Conservation (phyloP, 1,140 invertebrate genomes). For the Polyergus mexicanus region DNA sequence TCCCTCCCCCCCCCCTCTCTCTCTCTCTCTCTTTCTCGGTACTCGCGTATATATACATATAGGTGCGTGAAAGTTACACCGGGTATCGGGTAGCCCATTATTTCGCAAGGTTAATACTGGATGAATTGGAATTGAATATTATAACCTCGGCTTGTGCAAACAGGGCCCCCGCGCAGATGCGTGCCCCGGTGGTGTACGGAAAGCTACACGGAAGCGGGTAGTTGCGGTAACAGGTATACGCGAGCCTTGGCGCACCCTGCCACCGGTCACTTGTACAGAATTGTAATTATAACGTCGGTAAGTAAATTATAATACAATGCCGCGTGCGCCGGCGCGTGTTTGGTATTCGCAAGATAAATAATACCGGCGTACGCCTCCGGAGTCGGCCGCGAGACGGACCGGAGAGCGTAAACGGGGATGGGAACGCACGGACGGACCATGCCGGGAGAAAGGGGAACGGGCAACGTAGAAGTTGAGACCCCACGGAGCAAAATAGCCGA, state of each 20-base stretch:
- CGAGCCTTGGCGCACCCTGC: constrained; percentile 61
- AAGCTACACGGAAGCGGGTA: constrained; percentile 57
- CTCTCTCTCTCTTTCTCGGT: constrained; percentile 16
- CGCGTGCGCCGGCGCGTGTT: constrained; percentile 77
- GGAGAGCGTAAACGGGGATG: background rate
- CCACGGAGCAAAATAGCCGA: constrained; percentile 56
- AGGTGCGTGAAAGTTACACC: constrained; percentile 62
- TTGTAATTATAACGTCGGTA: constrained; percentile 87
- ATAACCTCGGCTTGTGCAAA: constrained; percentile 84
- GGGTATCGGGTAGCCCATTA: constrained; percentile 64
- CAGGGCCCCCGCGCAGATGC: constrained; percentile 64
- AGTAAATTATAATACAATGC: constrained; percentile 87
- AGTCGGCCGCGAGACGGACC: constrained; percentile 64
- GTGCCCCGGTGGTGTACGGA: constrained; percentile 24
- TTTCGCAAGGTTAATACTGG: constrained; percentile 80
- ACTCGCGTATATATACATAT: constrained; percentile 21
- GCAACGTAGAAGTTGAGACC: constrained; percentile 52
- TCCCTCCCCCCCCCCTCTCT: too few relatives aligned
- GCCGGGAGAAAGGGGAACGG: constrained; percentile 1
- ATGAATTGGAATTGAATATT: constrained; percentile 86
- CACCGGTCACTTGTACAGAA: constrained; percentile 80
- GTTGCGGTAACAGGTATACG: constrained; percentile 35
- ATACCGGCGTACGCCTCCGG: constrained; percentile 55
- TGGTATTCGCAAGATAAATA: constrained; percentile 86
- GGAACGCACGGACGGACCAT: constrained; percentile 11